Conservation (phyloP, 23 tunicate species). For the Styela plicata region DNA sequence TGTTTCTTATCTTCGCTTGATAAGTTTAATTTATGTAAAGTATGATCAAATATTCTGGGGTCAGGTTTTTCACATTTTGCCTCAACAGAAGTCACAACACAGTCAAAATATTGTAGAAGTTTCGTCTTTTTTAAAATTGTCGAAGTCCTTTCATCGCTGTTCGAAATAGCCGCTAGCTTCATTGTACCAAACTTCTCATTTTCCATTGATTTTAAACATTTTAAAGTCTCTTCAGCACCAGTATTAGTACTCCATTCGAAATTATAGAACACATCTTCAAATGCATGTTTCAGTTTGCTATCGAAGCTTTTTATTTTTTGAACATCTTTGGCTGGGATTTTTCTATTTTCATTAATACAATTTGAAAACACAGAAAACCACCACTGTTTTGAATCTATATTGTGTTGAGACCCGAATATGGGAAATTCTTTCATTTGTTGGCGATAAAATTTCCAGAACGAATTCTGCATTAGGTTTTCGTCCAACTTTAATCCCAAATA, state of each 20-base stretch:
- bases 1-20: background rate
- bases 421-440: constrained; percentile 31
- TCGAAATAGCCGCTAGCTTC: constrained; percentile 24
- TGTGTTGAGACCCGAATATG: constrained; percentile 25
- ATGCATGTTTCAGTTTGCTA: constrained; percentile 24
- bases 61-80: constrained; percentile 51
- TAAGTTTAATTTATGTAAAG: constrained; percentile 22
- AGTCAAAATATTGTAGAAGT: constrained; percentile 26
- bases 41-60: constrained; percentile 34
- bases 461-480: background rate
- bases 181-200: background rate
- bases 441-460: constrained; percentile 20
- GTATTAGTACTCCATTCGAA: constrained; percentile 31
- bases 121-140: constrained; percentile 7
- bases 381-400: constrained; percentile 21
- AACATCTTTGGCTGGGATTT: background rate
- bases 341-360: background rate
- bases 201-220: background rate
- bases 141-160: constrained; percentile 39
- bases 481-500: constrained; percentile 8
- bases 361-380: constrained; percentile 42
- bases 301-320: background rate
- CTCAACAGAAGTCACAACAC: constrained; percentile 35
- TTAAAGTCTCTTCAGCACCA: constrained; percentile 12
- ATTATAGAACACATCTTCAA: constrained; percentile 28